These are phyloP conservation scores for Drosophila neotestacea DNA, from an alignment of 2,888 invertebrate species.

Conservation along the genomic window DNA sequence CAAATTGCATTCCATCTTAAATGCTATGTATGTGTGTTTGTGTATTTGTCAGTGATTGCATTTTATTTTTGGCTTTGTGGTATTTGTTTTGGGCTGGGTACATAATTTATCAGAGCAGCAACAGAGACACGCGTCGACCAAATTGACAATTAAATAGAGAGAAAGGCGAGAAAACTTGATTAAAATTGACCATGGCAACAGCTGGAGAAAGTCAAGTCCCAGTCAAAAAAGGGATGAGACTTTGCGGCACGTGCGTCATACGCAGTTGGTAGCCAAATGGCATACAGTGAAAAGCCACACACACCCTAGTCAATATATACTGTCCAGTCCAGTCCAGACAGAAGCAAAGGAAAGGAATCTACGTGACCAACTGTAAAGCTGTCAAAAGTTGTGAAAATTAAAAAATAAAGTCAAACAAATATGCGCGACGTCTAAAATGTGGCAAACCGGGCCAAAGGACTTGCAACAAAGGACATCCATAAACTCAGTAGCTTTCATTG, in stretches of 20 bases:
- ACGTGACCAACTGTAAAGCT: slow-evolving; percentile 75
- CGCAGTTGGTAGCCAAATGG: slow-evolving; percentile 56
- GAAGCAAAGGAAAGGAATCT: slow-evolving; percentile 16
- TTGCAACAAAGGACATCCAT: slow-evolving; percentile 31
- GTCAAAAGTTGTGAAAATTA: slow-evolving; percentile 79
- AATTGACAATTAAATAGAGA: slow-evolving; percentile 76
- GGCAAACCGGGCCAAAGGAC: slow-evolving; percentile 22
- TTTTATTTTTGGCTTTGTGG: slow-evolving; percentile 54
- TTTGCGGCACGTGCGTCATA: slow-evolving; percentile 64
- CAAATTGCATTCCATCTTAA: slow-evolving; percentile 39
- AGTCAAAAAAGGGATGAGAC: slow-evolving; percentile 34
- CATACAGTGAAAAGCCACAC: slow-evolving; percentile 36
- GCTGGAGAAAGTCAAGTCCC: slow-evolving; percentile 3
- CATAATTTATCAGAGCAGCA: slow-evolving; percentile 67
- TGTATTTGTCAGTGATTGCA: slow-evolving; percentile 50
- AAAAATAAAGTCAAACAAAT: slow-evolving; percentile 78
- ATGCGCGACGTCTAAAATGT: slow-evolving; percentile 58
- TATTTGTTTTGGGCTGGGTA: slow-evolving; percentile 53
- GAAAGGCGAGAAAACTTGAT: slow-evolving; percentile 73
- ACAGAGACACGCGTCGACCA: slow-evolving; percentile 60
- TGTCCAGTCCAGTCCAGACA: slow-evolving; percentile 26
- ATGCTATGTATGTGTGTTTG: background rate
- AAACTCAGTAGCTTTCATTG: background rate
- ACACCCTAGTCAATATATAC: slow-evolving; percentile 52
- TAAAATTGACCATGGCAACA: slow-evolving; percentile 68